Percentiles rank a stretch among this genome's conserved stretches.
phyloP scores from a whole-genome alignment of 2,113 vertebrate species.

The Syngnathus typhle region DNA sequence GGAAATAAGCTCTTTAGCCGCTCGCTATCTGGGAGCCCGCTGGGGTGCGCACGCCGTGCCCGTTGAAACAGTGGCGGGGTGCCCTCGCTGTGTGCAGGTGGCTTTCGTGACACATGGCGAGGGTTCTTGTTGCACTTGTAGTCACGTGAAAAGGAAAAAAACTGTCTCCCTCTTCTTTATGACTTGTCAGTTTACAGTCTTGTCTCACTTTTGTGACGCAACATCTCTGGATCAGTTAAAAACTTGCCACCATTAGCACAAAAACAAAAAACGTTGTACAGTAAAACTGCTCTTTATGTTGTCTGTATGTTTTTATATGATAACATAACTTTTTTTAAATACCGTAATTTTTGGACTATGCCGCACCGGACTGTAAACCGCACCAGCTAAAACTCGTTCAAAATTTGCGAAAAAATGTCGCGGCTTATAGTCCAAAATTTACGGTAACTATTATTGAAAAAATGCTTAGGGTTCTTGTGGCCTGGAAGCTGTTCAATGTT shows the following conservation, averaged over 20 bases:
- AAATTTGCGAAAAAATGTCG: too few relatives aligned
- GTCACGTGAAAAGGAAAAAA: background rate
- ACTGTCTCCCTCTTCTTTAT: conserved; percentile 18
- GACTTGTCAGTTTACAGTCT: conserved; percentile 8
- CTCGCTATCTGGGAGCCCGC: conserved; percentile 68
- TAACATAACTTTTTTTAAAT: too few relatives aligned
- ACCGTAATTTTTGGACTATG: too few relatives aligned
- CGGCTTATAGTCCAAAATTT: too few relatives aligned
- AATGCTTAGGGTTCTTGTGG: too few relatives aligned
- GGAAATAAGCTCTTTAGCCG: conserved; percentile 79
- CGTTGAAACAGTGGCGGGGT: conserved; percentile 64
- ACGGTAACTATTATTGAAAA: too few relatives aligned
- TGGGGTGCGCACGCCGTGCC: conserved; percentile 56
- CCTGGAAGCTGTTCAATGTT: too few relatives aligned
- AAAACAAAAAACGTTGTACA: background rate
- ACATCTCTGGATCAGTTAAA: background rate
- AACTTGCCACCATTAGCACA: background rate
- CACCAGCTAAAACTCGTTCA: too few relatives aligned
- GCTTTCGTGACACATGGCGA: conserved; percentile 47
- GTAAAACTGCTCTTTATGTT: too few relatives aligned
- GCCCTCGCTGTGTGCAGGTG: conserved; percentile 67
- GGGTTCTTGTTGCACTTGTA: conserved; percentile 50
- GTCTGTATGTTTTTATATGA: too few relatives aligned
- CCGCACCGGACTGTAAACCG: too few relatives aligned
- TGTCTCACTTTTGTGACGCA: conserved; percentile 13